These are phyloP conservation scores for Pachypeltis micranthus DNA, from an alignment of 1,140 invertebrate genomes.

Conservation along the genomic window DNA sequence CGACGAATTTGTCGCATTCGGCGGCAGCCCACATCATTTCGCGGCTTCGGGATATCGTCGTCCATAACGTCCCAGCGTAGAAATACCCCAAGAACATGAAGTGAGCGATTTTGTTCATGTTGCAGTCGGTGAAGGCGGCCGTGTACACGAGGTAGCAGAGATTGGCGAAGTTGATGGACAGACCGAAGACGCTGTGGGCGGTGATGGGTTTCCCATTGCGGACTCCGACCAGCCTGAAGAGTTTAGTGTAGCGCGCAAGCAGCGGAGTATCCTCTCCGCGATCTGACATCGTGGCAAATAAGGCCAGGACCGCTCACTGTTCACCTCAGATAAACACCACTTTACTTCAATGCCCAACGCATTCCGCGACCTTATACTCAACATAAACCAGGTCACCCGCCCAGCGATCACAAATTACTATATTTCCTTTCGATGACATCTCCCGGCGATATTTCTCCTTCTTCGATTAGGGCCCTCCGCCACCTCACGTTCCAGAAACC, in stretches of 20 bases:
- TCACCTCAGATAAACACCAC: too few species aligned
- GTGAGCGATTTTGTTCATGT: not conserved
- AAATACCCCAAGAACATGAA: not conserved
- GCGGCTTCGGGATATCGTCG: not conserved
- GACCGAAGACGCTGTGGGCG: not conserved
- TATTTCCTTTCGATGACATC: too few species aligned
- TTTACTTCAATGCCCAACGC: too few species aligned
- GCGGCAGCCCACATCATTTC: not conserved
- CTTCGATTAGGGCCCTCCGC: too few species aligned
- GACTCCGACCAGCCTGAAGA: not conserved
- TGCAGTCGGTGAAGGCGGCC: not conserved
- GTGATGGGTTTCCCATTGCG: not conserved
- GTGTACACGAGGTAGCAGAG: not conserved
- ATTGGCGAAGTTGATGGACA: not conserved
- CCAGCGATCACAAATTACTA: too few species aligned
- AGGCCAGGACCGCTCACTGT: too few species aligned
- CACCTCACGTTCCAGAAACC: too few species aligned
- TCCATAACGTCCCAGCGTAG: not conserved
- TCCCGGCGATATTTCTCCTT: too few species aligned
- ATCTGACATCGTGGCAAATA: too few species aligned
- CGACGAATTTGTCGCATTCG: not conserved
- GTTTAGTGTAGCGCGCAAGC: not conserved
- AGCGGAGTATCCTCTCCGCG: too few species aligned
- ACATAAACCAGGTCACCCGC: too few species aligned
- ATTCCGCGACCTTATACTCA: too few species aligned